Conservation (phyloP, 2,113 vertebrate species). For the Plecotus auritus region DNA sequence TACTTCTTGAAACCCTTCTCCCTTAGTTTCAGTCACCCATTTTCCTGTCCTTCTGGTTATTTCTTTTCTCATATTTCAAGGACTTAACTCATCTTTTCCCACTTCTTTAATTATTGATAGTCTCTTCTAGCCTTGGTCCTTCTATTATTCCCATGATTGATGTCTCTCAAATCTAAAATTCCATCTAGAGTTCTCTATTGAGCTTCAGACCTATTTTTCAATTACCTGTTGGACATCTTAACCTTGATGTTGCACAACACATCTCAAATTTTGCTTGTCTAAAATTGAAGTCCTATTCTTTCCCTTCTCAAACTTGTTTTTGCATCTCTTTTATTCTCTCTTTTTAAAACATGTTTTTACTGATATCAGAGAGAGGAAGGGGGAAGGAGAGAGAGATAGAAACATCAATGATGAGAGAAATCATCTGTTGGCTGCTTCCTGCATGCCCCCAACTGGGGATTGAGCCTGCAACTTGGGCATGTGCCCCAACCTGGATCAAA, state of each 20-base stretch:
- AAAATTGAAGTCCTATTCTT: not conserved
- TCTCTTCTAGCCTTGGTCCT: not conserved
- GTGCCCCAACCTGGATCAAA: too few species aligned
- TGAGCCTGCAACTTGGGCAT: too few species aligned
- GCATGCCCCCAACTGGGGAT: too few species aligned
- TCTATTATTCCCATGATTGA: not conserved
- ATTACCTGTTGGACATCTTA: not conserved
- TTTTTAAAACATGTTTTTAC: not conserved
- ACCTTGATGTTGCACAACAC: not conserved
- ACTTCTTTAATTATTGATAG: not conserved
- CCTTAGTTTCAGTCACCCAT: not conserved
- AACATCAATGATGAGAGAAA: too few species aligned
- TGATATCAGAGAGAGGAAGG: too few species aligned
- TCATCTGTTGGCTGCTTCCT: too few species aligned
- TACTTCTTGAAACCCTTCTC: not conserved
- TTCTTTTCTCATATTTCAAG: slow-evolving; percentile 20
- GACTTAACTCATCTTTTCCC: not conserved
- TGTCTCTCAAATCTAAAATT: slow-evolving; percentile 29
- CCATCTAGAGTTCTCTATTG: not conserved
- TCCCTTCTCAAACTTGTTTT: not conserved
- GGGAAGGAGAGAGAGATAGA: too few species aligned
- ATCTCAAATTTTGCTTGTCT: not conserved
- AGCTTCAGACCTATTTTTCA: not conserved
- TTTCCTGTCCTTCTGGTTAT: not conserved
- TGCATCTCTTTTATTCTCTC: not conserved